Base-by-base conservation (phyloP, 2,113 vertebrate genomes). In the Rhea americana region DNA sequence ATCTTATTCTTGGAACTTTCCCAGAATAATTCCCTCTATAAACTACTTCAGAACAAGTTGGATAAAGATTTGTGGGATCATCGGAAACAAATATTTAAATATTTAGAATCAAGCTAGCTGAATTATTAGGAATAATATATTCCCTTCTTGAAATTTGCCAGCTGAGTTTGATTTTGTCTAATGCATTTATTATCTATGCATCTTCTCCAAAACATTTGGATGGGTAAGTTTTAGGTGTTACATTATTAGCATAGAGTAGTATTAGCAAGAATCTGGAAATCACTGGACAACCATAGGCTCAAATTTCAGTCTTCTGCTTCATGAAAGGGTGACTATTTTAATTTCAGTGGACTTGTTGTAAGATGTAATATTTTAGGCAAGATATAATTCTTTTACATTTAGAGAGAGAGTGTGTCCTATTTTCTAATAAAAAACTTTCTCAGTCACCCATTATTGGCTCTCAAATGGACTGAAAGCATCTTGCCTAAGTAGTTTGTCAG, bases 101-200 rank as follows among this genome's bases (percentile, higher is more conserved):
- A 2, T 37, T 78, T 91, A 48, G 6, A 67, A 35, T 7, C 41
- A 9, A 47, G 13, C 3, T 62, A 63, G 2, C 13, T 28, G 43
- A 26, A 8, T 56, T 68, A 20, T 12, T 70, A 1, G 17, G 11
- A 76, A 16, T 61, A 73, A 9, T 39, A 12, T 30, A 45, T 22
- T 13, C 30, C 9, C 13, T 47, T 65, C n/a, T 37, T 82, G 9
- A 86, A 73, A 68, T 43, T 8, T 89, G 50, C 61, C 2, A 61
- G 3, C 9, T 50, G 12, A 12, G 22, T 17, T 65, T 61, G 24
- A 39, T 92, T 74, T 63, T 48, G 30, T 65, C 12, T 47, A 37
- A 37, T 0, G 0, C 43, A 10, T 21, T 4, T 43, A n/a, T 41
- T 67, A 9, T 35, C 10, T 17, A 4, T 82, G 14, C 20, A 55